A percentile compares a stretch with the other conserved stretches of the same genome.
phyloP scores from a whole-genome alignment of 2,113 vertebrate genomes.

The Oceanites oceanicus region DNA sequence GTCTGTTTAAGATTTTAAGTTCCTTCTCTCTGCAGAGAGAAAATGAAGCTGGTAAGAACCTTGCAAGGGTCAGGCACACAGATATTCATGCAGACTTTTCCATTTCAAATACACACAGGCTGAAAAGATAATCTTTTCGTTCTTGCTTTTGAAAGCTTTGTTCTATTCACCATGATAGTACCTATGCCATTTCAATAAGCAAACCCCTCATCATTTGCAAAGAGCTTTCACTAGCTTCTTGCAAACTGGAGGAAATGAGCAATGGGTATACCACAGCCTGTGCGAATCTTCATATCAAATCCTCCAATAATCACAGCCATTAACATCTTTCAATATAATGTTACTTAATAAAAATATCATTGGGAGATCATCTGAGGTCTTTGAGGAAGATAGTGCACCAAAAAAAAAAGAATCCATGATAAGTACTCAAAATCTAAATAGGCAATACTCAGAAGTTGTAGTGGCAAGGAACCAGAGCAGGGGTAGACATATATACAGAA shows the following conservation, averaged over 20 bases:
- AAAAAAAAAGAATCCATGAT: neutral
- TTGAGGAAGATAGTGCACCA: neutral
- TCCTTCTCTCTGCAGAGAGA: neutral
- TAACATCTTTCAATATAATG: neutral
- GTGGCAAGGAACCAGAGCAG: neutral
- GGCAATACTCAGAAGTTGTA: neutral
- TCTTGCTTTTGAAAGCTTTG: neutral
- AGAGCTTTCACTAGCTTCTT: neutral
- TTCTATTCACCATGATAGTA: neutral
- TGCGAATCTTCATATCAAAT: neutral
- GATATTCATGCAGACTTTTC: neutral
- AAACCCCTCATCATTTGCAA: neutral
- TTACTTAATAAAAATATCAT: neutral
- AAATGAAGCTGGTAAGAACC: neutral
- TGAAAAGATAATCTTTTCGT: neutral
- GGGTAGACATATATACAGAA: neutral
- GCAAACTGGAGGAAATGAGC: neutral
- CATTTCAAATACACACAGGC: neutral
- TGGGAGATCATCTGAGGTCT: neutral
- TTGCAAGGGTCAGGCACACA: neutral
- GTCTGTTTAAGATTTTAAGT: neutral
- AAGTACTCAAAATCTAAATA: neutral
- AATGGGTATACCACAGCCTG: neutral
- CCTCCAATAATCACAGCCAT: neutral
- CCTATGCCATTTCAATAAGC: neutral